Evolutionary conservation across 2,888 invertebrate species (phyloP), one percentile per base, ranked within the genome.

Genomic region (Cheilosia grossa): DNA sequence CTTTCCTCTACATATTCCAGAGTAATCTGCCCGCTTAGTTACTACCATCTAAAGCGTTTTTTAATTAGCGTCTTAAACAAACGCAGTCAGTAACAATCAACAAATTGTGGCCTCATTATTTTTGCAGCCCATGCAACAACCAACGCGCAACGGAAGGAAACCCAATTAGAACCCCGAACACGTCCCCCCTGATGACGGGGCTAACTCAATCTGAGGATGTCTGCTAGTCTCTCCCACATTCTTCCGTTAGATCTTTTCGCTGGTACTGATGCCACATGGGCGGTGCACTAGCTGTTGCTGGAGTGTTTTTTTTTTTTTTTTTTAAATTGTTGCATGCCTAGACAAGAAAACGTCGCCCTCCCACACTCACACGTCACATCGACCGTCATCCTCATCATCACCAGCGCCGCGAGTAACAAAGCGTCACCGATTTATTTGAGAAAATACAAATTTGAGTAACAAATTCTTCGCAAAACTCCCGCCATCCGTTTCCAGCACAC

Each of bases 121-220:
- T 53, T 49, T 61, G 56, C 27, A 21, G 30, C 40, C 54, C 17
- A 17, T 19, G 24, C 40, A 40, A 40, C 66, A 80, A 49, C 61
- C 70, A 74, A 83, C 74, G 74, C 79, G 58, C 75, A 77, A 42
- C 81, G 81, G 81, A 85, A 85, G 81, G 72, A 75, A 81, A 56
- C 81, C 61, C 66, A 77, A 85, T 81, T 85, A 81, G 81, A 85
- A 44, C 24, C 15, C 2, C 61, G n/a, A 77, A 58, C 66, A 37
- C 61, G 40, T 15, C 33, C 58, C 56, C 37, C 49, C 58, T 37
- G 42, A 51, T 15, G 30, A 1, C 19, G 17, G 17, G n/a, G 56
- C 19, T 49, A 44, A 51, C 42, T 40, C 42, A 58, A 42, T 78
- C 61, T 56, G 53, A 54, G 56, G 63, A 40, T 78, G 70, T 85